Evolutionary conservation across 2,888 invertebrate species (phyloP), one percentile per base, ranked within the genome.

Genomic region (Leptarthrus brevirostris): DNA sequence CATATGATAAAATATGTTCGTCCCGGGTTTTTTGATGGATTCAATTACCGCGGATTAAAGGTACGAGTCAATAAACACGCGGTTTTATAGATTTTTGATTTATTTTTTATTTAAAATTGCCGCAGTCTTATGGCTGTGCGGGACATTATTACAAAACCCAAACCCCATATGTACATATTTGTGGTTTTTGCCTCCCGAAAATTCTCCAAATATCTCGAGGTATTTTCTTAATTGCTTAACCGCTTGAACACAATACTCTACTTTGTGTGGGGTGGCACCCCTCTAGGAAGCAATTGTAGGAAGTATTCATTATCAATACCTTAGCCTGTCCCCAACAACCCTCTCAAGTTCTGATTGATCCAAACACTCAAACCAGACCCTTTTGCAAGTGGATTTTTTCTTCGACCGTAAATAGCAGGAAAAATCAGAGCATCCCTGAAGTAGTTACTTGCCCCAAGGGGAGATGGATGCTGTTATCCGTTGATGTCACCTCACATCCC

Each of bases 191-290:
- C 44, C 12, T 44, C 12, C 12, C 44, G 4, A 4, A 44, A n/a
- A 16, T 44, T 14, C 44, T n/a, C 44, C 44, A 24, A 47, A 47
- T 66, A 47, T 47, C 47, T 26, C n/a, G 66, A 66, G 47, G 47
- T 36, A 49, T 66, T 49, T 66, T 66, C 47, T 49, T 66, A 49
- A 66, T 44, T 66, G 66, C 66, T 66, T 44, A 66, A 66, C 66
- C 66, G 66, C 49, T 66, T 44, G 49, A 66, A 66, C 47, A 66
- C 26, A 66, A 66, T 14, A 14, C 24, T n/a, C 24, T 3, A 10
- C 24, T 16, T 30, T 24, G 8, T 24, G 16, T 24, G 47, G 66
- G 66, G 47, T 49, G 66, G 49, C 8, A 20, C 66, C 49, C 49
- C 47, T 36, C 20, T 66, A n/a, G 24, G 22, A 18, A 18, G 5